Percentiles rank a stretch among this genome's conserved stretches.
phyloP scores from a whole-genome alignment of 2,888 invertebrate genomes.

The Scrobipalpa atriplicella region DNA sequence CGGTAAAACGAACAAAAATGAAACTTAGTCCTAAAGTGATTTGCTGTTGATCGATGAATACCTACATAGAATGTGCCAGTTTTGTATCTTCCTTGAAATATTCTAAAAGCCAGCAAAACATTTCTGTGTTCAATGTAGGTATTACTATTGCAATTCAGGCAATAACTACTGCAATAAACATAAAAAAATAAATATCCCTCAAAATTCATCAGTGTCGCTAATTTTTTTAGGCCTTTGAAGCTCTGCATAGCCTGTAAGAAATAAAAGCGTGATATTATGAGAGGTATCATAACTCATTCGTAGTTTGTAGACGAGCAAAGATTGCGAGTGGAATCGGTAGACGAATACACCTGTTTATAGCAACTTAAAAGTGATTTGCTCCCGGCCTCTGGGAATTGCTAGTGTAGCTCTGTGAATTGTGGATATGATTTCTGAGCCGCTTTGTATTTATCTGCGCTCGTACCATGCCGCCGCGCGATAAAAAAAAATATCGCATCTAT shows the following conservation, averaged over 20 bases:
- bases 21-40: conserved; percentile 1
- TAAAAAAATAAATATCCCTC: too few relatives aligned
- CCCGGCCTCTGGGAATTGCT: neutral
- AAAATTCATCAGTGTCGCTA: too few relatives aligned
- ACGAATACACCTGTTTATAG: conserved; percentile 5
- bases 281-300: neutral
- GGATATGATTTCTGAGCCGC: neutral
- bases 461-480: too few relatives aligned
- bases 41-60: neutral
- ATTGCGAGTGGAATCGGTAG: neutral
- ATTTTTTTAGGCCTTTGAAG: too few relatives aligned
- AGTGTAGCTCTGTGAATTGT: neutral
- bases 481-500: neutral
- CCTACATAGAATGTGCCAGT: too few relatives aligned
- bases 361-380: conserved; percentile 10
- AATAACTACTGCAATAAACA: too few relatives aligned
- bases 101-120: too few relatives aligned
- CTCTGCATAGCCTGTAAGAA: too few relatives aligned
- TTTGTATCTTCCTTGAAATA: too few relatives aligned
- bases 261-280: too few relatives aligned
- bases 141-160: too few relatives aligned
- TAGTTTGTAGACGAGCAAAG: neutral
- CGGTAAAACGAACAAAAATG: neutral
- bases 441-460: neutral
- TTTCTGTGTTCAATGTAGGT: too few relatives aligned